Conservation (phyloP, 1,140 invertebrate genomes). For the Tribolium madens region DNA sequence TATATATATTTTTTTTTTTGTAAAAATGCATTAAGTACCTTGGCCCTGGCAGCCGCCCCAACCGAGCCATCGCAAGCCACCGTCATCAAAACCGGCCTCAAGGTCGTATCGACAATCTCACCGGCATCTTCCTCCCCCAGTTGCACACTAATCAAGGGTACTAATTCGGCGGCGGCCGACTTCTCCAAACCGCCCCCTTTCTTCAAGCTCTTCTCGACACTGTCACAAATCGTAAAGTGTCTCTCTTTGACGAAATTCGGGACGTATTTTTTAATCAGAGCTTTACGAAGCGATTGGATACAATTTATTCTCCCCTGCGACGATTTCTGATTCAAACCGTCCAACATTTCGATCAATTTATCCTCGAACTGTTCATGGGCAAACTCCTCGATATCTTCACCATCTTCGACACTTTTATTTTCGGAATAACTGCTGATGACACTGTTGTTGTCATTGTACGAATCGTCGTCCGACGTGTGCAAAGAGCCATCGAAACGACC, state of each 20-base stretch:
- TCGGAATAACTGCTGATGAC: constrained; percentile 77
- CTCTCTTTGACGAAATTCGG: constrained; percentile 81
- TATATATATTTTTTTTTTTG: no score
- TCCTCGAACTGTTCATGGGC: constrained; percentile 87
- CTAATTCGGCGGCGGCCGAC: constrained; percentile 81
- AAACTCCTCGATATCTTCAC: constrained; percentile 70
- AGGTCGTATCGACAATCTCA: constrained; percentile 72
- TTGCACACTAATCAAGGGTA: constrained; percentile 86
- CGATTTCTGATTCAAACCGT: constrained; percentile 87
- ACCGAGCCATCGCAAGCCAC: constrained; percentile 74
- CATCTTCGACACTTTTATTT: constrained; percentile 72
- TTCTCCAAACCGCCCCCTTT: constrained; percentile 87
- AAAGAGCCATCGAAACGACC: constrained; percentile 52
- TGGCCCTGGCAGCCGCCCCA: constrained; percentile 71
- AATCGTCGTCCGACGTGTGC: constrained; percentile 72
- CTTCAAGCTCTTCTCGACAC: constrained; percentile 82
- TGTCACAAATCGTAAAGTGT: constrained; percentile 83
- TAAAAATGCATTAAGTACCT: constrained; percentile 46
- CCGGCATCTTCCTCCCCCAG: constrained; percentile 75
- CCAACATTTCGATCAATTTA: constrained; percentile 87
- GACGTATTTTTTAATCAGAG: constrained; percentile 84
- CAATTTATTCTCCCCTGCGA: constrained; percentile 82
- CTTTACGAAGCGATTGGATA: constrained; percentile 78
- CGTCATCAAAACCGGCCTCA: constrained; percentile 72
- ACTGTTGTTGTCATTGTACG: constrained; percentile 79